Percentiles rank a stretch among this genome's conserved stretches.
Conservation (phyloP, 2,797 vertebrate species). For the Lagorchestes hirsutus region DNA sequence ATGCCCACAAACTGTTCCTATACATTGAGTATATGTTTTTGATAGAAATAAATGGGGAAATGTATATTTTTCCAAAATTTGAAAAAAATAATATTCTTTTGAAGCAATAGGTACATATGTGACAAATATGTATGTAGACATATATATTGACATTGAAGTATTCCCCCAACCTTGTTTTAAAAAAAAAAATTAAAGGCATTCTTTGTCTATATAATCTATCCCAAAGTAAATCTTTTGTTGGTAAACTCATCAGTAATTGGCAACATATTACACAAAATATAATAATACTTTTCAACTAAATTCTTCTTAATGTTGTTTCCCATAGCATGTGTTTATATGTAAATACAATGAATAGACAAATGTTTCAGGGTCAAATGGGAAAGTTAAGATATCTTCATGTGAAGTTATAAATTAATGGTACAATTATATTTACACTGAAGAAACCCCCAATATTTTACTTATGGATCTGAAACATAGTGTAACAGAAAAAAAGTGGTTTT, state of each 20-base stretch:
- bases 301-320: constrained; percentile 38
- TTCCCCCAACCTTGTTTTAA: background rate
- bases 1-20: background rate
- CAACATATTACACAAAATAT: background rate
- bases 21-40: background rate
- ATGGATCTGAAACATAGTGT: constrained; percentile 32
- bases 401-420: background rate
- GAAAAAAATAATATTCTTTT: background rate
- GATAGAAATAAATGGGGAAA: background rate
- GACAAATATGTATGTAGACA: background rate
- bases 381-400: constrained; percentile 25
- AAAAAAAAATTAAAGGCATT: background rate
- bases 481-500: background rate
- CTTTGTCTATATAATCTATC: background rate
- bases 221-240: background rate
- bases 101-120: background rate
- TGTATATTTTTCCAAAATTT: background rate
- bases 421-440: background rate
- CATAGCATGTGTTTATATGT: constrained; percentile 18
- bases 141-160: background rate
- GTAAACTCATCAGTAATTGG: background rate
- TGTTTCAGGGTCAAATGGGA: constrained; percentile 20
- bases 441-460: background rate
- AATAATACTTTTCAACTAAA: constrained; percentile 41
- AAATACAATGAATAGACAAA: constrained; percentile 9